Evolutionary conservation across 2,888 invertebrate species (phyloP).

Genomic region (Beris morrisii): DNA sequence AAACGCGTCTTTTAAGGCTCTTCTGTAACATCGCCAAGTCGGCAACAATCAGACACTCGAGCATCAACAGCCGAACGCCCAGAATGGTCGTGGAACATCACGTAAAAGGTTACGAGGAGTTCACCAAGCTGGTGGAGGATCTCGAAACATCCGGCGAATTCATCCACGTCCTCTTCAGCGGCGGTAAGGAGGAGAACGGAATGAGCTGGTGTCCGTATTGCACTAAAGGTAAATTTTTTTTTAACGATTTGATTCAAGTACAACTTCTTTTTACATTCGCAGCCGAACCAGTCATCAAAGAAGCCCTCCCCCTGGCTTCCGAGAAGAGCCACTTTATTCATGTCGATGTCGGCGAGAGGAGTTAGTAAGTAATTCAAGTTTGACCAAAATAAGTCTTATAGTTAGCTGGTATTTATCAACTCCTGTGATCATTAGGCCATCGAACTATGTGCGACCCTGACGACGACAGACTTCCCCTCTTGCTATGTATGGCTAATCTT

Average conservation of each 20-base stretch:
- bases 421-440: too few relatives aligned
- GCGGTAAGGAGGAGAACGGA: slow-evolving; percentile 60
- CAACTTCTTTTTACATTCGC: slow-evolving; percentile 32
- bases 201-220: slow-evolving; percentile 91
- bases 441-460: too few relatives aligned
- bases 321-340: slow-evolving; percentile 69
- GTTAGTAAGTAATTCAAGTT: slow-evolving; percentile 63
- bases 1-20: slow-evolving; percentile 12
- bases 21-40: slow-evolving; percentile 6
- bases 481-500: too few relatives aligned
- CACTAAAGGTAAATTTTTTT: slow-evolving; percentile 66
- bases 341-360: slow-evolving; percentile 77
- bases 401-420: too few relatives aligned
- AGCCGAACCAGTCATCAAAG: slow-evolving; percentile 79
- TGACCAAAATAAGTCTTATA: too few relatives aligned
- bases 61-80: not conserved
- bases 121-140: slow-evolving; percentile 52
- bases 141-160: slow-evolving; percentile 49
- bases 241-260: not conserved
- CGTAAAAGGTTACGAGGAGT: slow-evolving; percentile 55
- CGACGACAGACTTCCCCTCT: too few relatives aligned
- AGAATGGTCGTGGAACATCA: slow-evolving; percentile 55
- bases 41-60: not conserved
- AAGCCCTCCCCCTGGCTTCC: slow-evolving; percentile 64
- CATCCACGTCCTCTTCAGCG: slow-evolving; percentile 55